A percentile compares a stretch with the other conserved stretches of the same genome.
Evolutionary conservation across 2,888 invertebrate genomes (phyloP).

Genomic region (Temnothorax unifasciatus): DNA sequence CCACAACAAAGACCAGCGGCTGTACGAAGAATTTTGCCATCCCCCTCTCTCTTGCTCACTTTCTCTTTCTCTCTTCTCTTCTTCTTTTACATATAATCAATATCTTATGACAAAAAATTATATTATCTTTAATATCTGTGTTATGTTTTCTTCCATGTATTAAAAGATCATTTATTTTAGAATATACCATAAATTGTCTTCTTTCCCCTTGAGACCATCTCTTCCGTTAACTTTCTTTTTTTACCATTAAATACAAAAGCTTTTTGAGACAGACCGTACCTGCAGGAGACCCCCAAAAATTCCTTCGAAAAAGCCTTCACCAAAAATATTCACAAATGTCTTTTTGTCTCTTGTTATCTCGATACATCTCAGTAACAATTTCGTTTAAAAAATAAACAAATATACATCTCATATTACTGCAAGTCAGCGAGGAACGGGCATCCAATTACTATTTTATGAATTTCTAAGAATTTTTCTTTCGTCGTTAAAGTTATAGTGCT

Average conservation of each 20-base stretch:
- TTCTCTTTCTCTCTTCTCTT: background rate
- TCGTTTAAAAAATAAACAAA: background rate
- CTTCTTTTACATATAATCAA: constrained; percentile 11
- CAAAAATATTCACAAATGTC: background rate
- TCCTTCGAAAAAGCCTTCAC: background rate
- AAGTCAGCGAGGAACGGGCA: background rate
- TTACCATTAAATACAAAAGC: no score
- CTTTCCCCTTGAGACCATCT: background rate
- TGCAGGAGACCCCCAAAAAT: background rate
- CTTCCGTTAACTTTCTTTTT: background rate
- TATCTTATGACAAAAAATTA: background rate
- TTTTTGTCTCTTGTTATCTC: background rate
- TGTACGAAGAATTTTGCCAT: constrained; percentile 64
- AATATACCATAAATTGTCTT: background rate
- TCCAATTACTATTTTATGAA: background rate
- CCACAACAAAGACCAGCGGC: constrained; percentile 65
- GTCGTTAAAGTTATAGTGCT: background rate
- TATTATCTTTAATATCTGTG: background rate
- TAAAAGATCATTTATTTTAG: constrained; percentile 4
- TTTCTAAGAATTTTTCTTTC: background rate
- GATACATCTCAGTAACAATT: background rate
- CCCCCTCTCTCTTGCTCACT: constrained; percentile 3
- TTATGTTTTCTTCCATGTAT: background rate
- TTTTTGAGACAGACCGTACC: no score
- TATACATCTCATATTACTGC: background rate